Evolutionary conservation across 1,140 invertebrate species (phyloP).

Genomic region (Drosophila punjabiensis): DNA sequence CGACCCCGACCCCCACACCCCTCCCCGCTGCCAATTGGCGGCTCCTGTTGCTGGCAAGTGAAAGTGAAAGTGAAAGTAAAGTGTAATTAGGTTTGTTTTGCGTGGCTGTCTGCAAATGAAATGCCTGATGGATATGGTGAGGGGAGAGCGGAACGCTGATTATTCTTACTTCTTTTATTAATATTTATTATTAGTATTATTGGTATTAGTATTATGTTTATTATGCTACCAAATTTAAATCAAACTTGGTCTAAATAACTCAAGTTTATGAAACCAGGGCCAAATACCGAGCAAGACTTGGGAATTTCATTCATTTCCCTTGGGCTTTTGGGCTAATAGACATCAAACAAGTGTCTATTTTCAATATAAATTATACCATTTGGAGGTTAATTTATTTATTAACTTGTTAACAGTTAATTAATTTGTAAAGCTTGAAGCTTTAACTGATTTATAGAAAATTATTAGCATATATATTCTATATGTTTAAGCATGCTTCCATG

Average conservation of each 20-base stretch:
- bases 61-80: constrained; percentile 75
- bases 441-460: too few species aligned
- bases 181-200: constrained; percentile 4
- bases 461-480: not conserved
- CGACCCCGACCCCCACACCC: not conserved
- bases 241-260: constrained; percentile 9
- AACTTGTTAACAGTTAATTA: not conserved
- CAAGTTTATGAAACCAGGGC: constrained; percentile 20
- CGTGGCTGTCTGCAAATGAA: constrained; percentile 78
- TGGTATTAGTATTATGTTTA: constrained; percentile 1
- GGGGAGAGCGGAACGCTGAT: not conserved
- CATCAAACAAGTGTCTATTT: constrained; percentile 2
- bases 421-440: not conserved
- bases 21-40: not conserved
- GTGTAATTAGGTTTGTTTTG: constrained; percentile 80
- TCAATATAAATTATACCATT: not conserved
- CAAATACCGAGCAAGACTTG: not conserved
- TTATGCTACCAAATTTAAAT: constrained; percentile 2
- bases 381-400: not conserved
- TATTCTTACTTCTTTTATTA: constrained; percentile 14
- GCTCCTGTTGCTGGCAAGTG: constrained; percentile 46
- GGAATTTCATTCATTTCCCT: not conserved
- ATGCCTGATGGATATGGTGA: constrained; percentile 42
- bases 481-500: not conserved
- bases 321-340: not conserved